These are phyloP conservation scores for Lycocerus yunnanus DNA, from an alignment of 2,888 invertebrate genomes.

Conservation along the genomic window DNA sequence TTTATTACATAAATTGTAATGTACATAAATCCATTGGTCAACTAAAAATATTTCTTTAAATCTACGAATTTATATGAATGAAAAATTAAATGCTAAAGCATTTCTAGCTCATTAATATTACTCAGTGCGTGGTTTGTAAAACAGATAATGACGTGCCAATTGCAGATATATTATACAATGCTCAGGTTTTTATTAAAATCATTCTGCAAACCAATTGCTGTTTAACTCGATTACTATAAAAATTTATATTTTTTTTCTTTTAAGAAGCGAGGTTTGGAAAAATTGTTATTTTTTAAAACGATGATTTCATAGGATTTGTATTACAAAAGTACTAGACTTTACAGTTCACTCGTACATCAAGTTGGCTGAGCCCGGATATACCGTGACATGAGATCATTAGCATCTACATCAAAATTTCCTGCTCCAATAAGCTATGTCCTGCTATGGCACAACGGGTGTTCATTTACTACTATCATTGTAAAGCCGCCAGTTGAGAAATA, in stretches of 20 bases:
- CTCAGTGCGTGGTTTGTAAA: neutral
- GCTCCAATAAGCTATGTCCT: slow-evolving; percentile 54
- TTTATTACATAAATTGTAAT: neutral
- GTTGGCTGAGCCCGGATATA: slow-evolving; percentile 45
- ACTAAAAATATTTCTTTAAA: neutral
- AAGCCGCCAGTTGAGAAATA: slow-evolving; percentile 9
- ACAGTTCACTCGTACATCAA: slow-evolving; percentile 16
- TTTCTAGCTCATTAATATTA: neutral
- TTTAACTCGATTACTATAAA: neutral
- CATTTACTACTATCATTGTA: slow-evolving; percentile 27
- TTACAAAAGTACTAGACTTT: neutral
- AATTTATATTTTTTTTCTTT: neutral
- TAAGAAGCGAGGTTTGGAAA: neutral
- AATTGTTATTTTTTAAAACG: neutral
- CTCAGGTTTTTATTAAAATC: neutral
- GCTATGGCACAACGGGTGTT: slow-evolving; percentile 41
- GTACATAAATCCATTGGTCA: neutral
- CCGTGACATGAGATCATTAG: slow-evolving; percentile 52
- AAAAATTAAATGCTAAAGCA: neutral
- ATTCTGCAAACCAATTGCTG: neutral
- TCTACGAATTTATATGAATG: neutral
- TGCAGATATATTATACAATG: neutral
- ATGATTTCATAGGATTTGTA: neutral
- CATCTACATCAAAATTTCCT: slow-evolving; percentile 54
- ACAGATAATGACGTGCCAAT: neutral